Evolutionary conservation across 2,113 vertebrate genomes (phyloP), one percentile per base, ranked within the genome.

Genomic region (Ctenodactylus gundi): DNA sequence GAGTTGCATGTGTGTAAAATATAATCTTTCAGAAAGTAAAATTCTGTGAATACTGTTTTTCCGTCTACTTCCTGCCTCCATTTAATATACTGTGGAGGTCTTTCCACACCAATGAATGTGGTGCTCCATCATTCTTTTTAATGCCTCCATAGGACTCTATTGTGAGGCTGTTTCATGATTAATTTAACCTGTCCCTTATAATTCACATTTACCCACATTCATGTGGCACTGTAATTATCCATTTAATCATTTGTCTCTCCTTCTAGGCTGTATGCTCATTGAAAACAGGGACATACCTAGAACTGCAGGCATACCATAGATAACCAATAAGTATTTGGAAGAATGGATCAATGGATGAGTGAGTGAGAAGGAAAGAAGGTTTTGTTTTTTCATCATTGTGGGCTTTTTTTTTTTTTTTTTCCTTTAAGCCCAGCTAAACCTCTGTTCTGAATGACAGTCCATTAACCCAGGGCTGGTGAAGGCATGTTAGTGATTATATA

Each of bases 101-200:
- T 97, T 94, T 93, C 58, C 34, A n/a, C 53, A 49, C 86, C 95
- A 90, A 3, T 91, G 80, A 90, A 65, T 65, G 8, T 6, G 41
- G 81, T 20, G 29, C 49, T 62, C 9, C 65, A 68, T 95, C 51
- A 87, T 44, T 91, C 95, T 95, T 97, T 93, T 76, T 89, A 96
- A 96, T 93, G 92, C 90, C 81, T 62, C 25, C 41, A 77, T 82
- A 85, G 75, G 55, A 87, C 65, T 96, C 92, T 93, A 62, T 88
- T 93, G 67, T 81, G 67, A 89, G 77, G 53, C 87, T 46, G 6
- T 87, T 91, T 88, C 76, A 34, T 95, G 90, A 97, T 96, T 97
- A 90, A 97, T 96, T 90, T 88, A 94, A 91, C 91, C 86, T 89
- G 90, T 94, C 89, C 80, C 80, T 89, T 93, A 84, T 85, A 85